Percentiles rank a stretch among this genome's conserved stretches.
phyloP scores from a whole-genome alignment of 2,797 vertebrate species.

The Halcyon smyrnensis region DNA sequence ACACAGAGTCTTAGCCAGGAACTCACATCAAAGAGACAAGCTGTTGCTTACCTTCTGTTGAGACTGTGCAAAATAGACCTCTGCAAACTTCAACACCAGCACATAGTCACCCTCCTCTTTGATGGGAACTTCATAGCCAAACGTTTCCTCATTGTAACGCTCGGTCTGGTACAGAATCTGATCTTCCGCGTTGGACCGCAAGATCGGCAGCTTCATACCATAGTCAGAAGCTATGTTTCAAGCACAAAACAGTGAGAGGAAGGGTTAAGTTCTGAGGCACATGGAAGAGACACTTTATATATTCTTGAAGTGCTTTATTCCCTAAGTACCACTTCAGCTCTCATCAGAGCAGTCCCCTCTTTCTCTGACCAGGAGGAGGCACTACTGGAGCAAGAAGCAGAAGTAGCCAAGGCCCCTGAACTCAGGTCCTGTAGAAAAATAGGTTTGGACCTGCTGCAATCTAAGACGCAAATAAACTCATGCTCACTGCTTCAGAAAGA shows the following conservation, averaged over 20 bases:
- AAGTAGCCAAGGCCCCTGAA: not conserved
- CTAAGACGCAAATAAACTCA: not conserved
- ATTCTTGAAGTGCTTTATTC: not conserved
- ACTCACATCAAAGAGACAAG: not conserved
- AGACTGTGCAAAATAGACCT: conserved; percentile 98
- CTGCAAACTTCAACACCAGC: conserved; percentile 95
- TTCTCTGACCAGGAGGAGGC: not conserved
- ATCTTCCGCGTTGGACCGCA: conserved; percentile 93
- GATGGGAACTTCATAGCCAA: conserved; percentile 95
- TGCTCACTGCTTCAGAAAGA: not conserved
- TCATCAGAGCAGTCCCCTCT: not conserved
- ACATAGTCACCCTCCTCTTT: conserved; percentile 97
- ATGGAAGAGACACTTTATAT: not conserved
- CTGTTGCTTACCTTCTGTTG: conserved; percentile 91
- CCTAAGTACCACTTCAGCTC: not conserved
- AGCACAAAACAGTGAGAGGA: conserved; percentile 6
- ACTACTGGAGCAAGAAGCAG: not conserved
- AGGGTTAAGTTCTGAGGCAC: not conserved
- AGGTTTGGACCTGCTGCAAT: not conserved
- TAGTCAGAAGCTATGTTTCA: conserved; percentile 91
- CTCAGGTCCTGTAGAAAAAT: not conserved
- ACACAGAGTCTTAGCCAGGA: not conserved
- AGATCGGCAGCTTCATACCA: conserved; percentile 94
- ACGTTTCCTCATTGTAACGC: conserved; percentile 97
- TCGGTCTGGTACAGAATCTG: conserved; percentile 98